Conservation (phyloP, 2,797 vertebrate species). For the Hyperoplus lanceolatus region DNA sequence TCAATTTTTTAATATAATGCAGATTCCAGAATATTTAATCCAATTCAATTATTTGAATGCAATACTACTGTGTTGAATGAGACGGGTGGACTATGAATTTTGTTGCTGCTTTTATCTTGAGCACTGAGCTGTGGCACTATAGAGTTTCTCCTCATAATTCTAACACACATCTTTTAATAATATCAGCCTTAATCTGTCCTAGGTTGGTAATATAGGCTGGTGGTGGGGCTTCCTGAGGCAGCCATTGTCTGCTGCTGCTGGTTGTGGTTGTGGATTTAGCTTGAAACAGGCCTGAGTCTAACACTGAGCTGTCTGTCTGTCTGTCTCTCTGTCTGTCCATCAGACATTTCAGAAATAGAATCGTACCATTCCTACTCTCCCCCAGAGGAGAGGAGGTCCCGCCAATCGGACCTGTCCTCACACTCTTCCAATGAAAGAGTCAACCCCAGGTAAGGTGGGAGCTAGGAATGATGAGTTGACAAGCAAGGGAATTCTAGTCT, state of each 20-base stretch:
- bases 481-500: background rate
- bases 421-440: slow-evolving; percentile 94
- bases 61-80: no score
- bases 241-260: background rate
- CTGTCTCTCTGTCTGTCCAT: slow-evolving; percentile 54
- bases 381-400: slow-evolving; percentile 89
- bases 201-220: slow-evolving; percentile 26
- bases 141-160: slow-evolving; percentile 55
- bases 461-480: background rate
- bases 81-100: no score
- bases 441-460: slow-evolving; percentile 83
- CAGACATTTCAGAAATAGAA: slow-evolving; percentile 96
- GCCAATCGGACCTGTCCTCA: slow-evolving; percentile 91
- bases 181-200: slow-evolving; percentile 38
- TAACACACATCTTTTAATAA: slow-evolving; percentile 34
- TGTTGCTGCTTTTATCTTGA: slow-evolving; percentile 49
- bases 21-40: background rate
- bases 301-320: background rate
- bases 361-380: slow-evolving; percentile 94
- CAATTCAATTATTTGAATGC: no score
- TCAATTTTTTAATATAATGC: background rate
- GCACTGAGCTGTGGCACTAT: slow-evolving; percentile 3
- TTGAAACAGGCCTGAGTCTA: background rate
- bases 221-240: slow-evolving; percentile 41
- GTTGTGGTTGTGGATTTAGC: slow-evolving; percentile 9